Evolutionary conservation across 2,113 vertebrate species (phyloP).

Genomic region (Nanger granti): DNA sequence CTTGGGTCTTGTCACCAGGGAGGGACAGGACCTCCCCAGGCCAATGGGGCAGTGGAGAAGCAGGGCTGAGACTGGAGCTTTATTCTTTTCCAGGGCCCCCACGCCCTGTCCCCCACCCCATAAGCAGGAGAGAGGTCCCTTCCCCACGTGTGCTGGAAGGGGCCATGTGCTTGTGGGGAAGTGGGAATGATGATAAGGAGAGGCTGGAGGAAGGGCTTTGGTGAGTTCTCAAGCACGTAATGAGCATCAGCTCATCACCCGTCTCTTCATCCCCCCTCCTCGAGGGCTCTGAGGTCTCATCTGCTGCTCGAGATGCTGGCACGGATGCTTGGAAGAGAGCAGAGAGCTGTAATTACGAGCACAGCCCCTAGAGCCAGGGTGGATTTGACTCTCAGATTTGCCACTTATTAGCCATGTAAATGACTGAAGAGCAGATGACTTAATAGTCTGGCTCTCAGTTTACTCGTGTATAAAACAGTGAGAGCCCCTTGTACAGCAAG

Average conservation of each 20-base stretch:
- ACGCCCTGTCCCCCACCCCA: neutral
- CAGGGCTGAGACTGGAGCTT: neutral
- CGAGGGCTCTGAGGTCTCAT: neutral
- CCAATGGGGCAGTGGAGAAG: neutral
- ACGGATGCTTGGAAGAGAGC: neutral
- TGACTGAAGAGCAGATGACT: neutral
- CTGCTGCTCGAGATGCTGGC: neutral
- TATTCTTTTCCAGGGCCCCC: neutral
- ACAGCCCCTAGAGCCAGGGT: rapidly evolving
- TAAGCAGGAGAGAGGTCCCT: neutral
- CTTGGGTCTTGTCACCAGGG: neutral
- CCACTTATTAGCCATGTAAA: neutral
- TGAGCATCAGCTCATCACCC: neutral
- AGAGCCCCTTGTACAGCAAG: neutral
- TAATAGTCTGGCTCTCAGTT: neutral
- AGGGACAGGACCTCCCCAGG: neutral
- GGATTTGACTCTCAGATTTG: neutral
- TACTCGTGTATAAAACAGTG: neutral
- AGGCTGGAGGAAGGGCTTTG: neutral
- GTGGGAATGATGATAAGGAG: neutral
- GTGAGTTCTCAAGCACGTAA: neutral
- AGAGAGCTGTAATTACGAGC: neutral
- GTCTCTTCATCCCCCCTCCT: neutral
- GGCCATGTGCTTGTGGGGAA: neutral
- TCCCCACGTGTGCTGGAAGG: rapidly evolving